Evolutionary conservation across 2,888 invertebrate genomes (phyloP).

Genomic region (Tinea semifulvella): DNA sequence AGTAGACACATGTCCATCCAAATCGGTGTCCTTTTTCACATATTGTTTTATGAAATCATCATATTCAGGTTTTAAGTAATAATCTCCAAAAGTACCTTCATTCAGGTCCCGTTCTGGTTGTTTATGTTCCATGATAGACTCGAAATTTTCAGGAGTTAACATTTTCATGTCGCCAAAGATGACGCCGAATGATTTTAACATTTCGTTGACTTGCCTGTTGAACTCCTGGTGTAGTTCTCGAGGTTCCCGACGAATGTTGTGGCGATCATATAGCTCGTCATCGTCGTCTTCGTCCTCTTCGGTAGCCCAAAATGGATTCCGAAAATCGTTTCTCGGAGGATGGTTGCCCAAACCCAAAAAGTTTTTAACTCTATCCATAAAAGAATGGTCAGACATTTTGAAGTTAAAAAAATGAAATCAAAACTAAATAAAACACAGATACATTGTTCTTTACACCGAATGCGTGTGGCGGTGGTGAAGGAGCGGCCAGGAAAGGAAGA

Average conservation of each 20-base stretch:
- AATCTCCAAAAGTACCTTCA: constrained; percentile 41
- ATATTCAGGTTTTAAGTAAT: constrained; percentile 54
- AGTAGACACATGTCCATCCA: constrained; percentile 54
- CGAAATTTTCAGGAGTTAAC: constrained; percentile 29
- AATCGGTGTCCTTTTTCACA: constrained; percentile 39
- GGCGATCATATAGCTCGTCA: constrained; percentile 44
- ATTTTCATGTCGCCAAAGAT: constrained; percentile 45
- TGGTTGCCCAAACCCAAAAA: constrained; percentile 43
- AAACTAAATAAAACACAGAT: no score
- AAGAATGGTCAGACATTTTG: constrained; percentile 25
- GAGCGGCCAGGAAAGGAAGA: no score
- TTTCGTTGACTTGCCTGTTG: constrained; percentile 44
- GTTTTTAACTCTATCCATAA: constrained; percentile 42
- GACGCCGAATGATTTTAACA: constrained; percentile 42
- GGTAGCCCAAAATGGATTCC: constrained; percentile 57
- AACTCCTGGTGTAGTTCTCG: constrained; percentile 41
- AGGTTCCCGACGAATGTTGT: constrained; percentile 27
- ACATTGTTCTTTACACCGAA: no score
- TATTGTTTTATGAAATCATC: constrained; percentile 30
- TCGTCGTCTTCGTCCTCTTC: constrained; percentile 53
- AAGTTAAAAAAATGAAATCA: no score
- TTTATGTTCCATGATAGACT: constrained; percentile 23
- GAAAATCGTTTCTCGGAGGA: constrained; percentile 50
- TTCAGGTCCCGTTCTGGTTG: constrained; percentile 27
- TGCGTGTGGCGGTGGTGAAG: no score